Evolutionary conservation across 1,140 invertebrate species (phyloP).

Genomic region (Drosophila pruinosa): DNA sequence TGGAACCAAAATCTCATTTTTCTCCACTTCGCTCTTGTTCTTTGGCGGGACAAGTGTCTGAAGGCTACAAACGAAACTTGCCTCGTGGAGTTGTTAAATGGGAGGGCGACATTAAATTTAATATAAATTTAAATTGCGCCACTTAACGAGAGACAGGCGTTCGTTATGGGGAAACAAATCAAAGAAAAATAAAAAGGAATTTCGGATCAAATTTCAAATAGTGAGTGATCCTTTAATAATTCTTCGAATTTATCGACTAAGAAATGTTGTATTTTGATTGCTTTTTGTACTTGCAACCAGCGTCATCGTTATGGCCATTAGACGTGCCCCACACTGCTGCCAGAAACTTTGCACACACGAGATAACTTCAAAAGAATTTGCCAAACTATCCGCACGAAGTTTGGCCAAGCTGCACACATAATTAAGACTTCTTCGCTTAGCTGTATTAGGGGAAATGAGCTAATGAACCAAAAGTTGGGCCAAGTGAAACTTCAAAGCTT

Average conservation of each 20-base stretch:
- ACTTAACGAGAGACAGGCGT: background rate
- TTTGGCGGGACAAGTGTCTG: background rate
- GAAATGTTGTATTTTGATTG: background rate
- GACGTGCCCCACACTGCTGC: constrained; percentile 12
- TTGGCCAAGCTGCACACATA: constrained; percentile 26
- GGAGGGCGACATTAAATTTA: constrained; percentile 24
- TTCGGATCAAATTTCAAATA: background rate
- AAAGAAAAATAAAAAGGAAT: background rate
- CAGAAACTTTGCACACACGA: constrained; percentile 27
- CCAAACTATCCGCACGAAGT: constrained; percentile 20
- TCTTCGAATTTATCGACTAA: background rate
- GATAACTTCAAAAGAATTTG: constrained; percentile 41
- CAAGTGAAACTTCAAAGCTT: constrained; percentile 58
- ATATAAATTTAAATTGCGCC: constrained; percentile 19
- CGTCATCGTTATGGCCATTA: background rate
- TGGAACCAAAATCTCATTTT: background rate
- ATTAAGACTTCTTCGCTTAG: constrained; percentile 58
- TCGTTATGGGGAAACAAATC: background rate
- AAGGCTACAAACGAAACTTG: background rate
- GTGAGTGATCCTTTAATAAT: background rate
- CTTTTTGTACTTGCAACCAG: background rate
- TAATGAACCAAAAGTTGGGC: constrained; percentile 69
- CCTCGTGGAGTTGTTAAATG: constrained; percentile 6
- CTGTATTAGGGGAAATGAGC: constrained; percentile 61
- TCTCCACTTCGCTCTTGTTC: background rate